Evolutionary conservation across 2,113 vertebrate species (phyloP).

Genomic region (Ptyas mucosa): DNA sequence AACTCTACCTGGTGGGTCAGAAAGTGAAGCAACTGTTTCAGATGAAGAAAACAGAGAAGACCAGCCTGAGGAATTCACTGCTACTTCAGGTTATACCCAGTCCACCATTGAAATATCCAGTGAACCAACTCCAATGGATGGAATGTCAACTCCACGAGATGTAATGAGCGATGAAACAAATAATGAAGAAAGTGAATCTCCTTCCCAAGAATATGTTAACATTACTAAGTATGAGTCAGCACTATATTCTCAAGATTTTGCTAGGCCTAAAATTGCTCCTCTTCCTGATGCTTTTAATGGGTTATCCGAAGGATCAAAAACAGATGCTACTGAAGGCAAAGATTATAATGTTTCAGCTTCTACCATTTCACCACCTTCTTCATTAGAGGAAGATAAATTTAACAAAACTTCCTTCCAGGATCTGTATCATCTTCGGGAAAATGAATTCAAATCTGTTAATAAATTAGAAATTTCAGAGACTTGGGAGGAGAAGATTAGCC

Average conservation of each 20-base stretch:
- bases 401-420: conserved; percentile 71
- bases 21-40: conserved; percentile 83
- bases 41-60: conserved; percentile 90
- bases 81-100: conserved; percentile 85
- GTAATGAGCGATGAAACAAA: conserved; percentile 88
- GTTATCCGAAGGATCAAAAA: conserved; percentile 80
- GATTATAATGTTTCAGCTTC: conserved; percentile 88
- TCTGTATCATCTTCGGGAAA: conserved; percentile 55
- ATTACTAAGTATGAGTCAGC: conserved; percentile 75
- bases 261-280: conserved; percentile 72
- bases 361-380: conserved; percentile 89
- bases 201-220: conserved; percentile 80
- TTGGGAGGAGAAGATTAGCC: conserved; percentile 61
- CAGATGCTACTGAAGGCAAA: conserved; percentile 86
- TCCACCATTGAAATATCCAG: conserved; percentile 94
- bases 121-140: conserved; percentile 92
- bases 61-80: conserved; percentile 83
- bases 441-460: conserved; percentile 49
- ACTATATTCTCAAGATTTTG: conserved; percentile 71
- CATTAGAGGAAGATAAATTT: conserved; percentile 87
- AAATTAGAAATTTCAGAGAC: conserved; percentile 59
- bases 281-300: conserved; percentile 72
- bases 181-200: conserved; percentile 87
- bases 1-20: conserved; percentile 79
- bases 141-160: conserved; percentile 89